Conservation (phyloP, 2,888 invertebrate species). For the Plebejus argus region DNA sequence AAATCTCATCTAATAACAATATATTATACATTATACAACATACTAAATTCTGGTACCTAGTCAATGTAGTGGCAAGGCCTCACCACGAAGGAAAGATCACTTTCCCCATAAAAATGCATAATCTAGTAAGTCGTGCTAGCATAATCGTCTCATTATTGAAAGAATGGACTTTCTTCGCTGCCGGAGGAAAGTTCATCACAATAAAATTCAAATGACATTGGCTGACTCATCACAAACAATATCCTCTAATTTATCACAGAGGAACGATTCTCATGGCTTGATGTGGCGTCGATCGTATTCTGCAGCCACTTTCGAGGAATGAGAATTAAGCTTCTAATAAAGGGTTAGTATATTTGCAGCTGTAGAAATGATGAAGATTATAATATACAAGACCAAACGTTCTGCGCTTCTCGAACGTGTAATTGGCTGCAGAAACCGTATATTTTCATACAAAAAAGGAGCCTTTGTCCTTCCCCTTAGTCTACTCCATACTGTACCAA, state of each 20-base stretch:
- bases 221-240: slow-evolving; percentile 73
- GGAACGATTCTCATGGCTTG: not conserved
- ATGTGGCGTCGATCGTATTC: no score
- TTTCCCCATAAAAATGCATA: slow-evolving; percentile 25
- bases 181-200: slow-evolving; percentile 70
- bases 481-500: no score
- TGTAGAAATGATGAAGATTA: no score
- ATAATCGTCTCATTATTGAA: slow-evolving; percentile 68
- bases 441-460: no score
- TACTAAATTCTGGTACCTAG: not conserved
- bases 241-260: slow-evolving; percentile 66
- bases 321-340: no score
- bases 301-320: no score
- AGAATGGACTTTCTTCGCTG: slow-evolving; percentile 66
- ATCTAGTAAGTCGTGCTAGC: slow-evolving; percentile 49
- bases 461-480: no score
- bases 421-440: no score
- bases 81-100: not conserved
- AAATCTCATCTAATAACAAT: no score
- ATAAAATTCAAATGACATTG: slow-evolving; percentile 58
- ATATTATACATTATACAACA: not conserved
- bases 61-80: not conserved
- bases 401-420: no score
- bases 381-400: no score
- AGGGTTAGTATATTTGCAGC: no score